Conservation (phyloP, 1,140 invertebrate genomes). For the Trinorchestia longiramus region DNA sequence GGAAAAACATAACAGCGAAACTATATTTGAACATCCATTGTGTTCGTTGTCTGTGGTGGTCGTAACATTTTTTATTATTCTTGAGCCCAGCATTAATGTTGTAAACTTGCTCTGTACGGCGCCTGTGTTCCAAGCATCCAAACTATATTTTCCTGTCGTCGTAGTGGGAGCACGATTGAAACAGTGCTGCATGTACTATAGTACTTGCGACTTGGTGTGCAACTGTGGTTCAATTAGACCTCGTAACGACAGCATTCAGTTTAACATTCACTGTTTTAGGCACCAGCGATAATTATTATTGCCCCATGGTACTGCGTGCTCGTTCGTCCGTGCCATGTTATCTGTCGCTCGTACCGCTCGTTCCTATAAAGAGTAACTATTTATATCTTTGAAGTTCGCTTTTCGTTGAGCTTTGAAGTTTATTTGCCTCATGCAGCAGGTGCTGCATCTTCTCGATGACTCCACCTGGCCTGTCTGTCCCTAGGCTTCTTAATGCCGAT, state of each 20-base stretch:
- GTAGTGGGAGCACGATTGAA: background rate
- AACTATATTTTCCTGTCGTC: background rate
- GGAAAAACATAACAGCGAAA: background rate
- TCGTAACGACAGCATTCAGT: background rate
- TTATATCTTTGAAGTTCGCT: background rate
- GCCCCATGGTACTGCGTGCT: background rate
- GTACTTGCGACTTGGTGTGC: background rate
- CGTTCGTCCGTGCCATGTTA: background rate
- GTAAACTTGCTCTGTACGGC: background rate
- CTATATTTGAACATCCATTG: background rate
- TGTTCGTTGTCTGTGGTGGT: background rate
- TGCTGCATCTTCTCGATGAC: background rate
- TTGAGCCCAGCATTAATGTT: no score
- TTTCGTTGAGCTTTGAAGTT: background rate
- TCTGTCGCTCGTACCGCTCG: background rate
- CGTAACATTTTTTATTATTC: background rate
- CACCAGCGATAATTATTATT: background rate
- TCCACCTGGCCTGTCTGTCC: background rate
- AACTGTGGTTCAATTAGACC: background rate
- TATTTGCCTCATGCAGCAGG: background rate
- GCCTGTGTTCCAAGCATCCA: background rate
- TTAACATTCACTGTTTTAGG: background rate
- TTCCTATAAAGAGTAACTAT: background rate
- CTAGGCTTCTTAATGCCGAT: background rate
- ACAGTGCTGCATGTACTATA: background rate